Evolutionary conservation across 2,797 vertebrate species (phyloP).

Genomic region (Oophaga sylvatica): DNA sequence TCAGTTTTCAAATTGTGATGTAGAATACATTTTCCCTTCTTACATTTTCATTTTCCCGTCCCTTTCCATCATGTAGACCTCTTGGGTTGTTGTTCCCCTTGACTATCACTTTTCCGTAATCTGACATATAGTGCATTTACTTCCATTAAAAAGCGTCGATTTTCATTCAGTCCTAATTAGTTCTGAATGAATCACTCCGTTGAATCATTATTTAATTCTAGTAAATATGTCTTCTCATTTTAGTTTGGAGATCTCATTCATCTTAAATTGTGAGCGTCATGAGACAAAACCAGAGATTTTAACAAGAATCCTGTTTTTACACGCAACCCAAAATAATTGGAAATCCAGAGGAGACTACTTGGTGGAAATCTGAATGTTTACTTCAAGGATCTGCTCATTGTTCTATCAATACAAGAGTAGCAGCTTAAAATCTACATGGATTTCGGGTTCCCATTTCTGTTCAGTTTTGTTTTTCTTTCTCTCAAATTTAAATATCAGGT

Average conservation of each 20-base stretch:
- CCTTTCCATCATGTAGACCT: neutral
- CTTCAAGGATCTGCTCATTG: constrained; percentile 23
- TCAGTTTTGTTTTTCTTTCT: constrained; percentile 26
- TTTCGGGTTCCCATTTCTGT: constrained; percentile 6
- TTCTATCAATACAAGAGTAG: neutral
- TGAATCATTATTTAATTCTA: constrained; percentile 51
- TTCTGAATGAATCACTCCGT: constrained; percentile 32
- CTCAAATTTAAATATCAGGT: constrained; percentile 19
- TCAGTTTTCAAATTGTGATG: neutral
- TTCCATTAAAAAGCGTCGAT: neutral
- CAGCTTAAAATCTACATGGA: constrained; percentile 12
- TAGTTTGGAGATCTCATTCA: constrained; percentile 13
- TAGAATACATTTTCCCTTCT: neutral
- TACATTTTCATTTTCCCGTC: neutral
- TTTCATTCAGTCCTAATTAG: constrained; percentile 33
- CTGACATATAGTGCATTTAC: neutral
- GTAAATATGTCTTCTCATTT: constrained; percentile 34
- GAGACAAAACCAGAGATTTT: constrained; percentile 33
- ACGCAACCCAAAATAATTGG: constrained; percentile 6
- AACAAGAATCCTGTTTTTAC: constrained; percentile 20
- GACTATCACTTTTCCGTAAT: neutral
- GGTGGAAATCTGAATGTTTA: constrained; percentile 17
- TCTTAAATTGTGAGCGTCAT: constrained; percentile 6
- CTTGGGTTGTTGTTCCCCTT: neutral
- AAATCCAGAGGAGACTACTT: constrained; percentile 10